Conservation (phyloP, 1,140 invertebrate species). For the Zaprionus ornatus region DNA sequence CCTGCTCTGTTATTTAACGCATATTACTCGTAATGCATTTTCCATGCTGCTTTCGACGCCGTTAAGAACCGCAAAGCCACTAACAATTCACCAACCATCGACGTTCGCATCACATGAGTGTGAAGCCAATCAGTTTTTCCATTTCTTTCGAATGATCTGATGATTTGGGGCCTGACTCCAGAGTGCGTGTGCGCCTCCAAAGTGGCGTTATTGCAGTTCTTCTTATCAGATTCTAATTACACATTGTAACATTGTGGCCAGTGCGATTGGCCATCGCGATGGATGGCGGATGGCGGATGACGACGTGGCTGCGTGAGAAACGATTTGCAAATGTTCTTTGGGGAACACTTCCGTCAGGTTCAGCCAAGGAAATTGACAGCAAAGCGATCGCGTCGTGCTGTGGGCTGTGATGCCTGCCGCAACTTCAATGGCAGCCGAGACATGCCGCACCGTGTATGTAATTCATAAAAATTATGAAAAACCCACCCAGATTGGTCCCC, state of each 20-base stretch:
- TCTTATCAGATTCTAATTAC: constrained; percentile 43
- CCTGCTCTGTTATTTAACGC: constrained; percentile 67
- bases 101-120: constrained; percentile 32
- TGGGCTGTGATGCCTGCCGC: not conserved
- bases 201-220: constrained; percentile 63
- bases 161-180: constrained; percentile 54
- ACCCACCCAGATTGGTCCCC: constrained; percentile 79
- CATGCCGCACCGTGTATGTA: constrained; percentile 46
- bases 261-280: no score
- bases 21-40: constrained; percentile 78
- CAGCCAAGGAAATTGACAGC: constrained; percentile 18
- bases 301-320: constrained; percentile 21
- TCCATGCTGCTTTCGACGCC: constrained; percentile 58
- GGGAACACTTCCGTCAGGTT: constrained; percentile 42
- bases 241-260: constrained; percentile 14
- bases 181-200: constrained; percentile 53
- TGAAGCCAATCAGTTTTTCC: constrained; percentile 51
- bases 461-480: constrained; percentile 81
- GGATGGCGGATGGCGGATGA: not conserved
- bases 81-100: constrained; percentile 42
- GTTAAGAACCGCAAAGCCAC: constrained; percentile 64
- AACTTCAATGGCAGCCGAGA: constrained; percentile 51
- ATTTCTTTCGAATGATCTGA: constrained; percentile 40
- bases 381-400: not conserved
- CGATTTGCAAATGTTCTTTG: constrained; percentile 58